A percentile compares a stretch with the other conserved stretches of the same genome.
These are phyloP conservation scores for Halictus rubicundus DNA, from an alignment of 1,140 invertebrate genomes.

Conservation along the genomic window DNA sequence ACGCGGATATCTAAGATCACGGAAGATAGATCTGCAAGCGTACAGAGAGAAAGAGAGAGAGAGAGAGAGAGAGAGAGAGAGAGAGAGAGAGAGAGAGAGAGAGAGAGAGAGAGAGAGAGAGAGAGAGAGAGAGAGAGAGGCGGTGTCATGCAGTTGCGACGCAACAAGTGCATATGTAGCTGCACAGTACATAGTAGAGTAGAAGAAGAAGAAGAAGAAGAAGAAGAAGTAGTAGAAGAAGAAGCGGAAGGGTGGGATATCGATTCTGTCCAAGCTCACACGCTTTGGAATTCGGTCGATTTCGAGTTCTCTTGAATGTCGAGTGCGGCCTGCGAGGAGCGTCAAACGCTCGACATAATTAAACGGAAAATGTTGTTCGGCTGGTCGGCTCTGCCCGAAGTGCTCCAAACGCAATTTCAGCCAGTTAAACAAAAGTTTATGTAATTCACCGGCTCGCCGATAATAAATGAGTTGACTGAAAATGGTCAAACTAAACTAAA, in stretches of 20 bases:
- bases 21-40: neutral
- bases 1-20: neutral
- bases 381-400: neutral
- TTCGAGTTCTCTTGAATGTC: slow-evolving; percentile 6
- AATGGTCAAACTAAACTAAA: too few relatives aligned
- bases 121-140: too few relatives aligned
- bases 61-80: too few relatives aligned
- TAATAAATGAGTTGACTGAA: too few relatives aligned
- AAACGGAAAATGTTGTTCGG: neutral
- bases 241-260: slow-evolving; percentile 27
- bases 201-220: slow-evolving; percentile 15
- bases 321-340: neutral
- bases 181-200: too few relatives aligned
- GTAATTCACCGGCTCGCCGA: too few relatives aligned
- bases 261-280: slow-evolving; percentile 14
- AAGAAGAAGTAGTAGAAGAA: slow-evolving; percentile 4
- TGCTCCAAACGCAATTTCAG: neutral
- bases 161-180: slow-evolving; percentile 35
- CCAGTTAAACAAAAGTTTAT: too few relatives aligned
- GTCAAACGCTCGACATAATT: neutral
- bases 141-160: slow-evolving; percentile 8
- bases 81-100: neutral
- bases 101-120: too few relatives aligned
- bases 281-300: slow-evolving; percentile 8
- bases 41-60: neutral